Evolutionary conservation across 1,140 invertebrate genomes (phyloP).

Genomic region (Trachymyrmex cornetzi): DNA sequence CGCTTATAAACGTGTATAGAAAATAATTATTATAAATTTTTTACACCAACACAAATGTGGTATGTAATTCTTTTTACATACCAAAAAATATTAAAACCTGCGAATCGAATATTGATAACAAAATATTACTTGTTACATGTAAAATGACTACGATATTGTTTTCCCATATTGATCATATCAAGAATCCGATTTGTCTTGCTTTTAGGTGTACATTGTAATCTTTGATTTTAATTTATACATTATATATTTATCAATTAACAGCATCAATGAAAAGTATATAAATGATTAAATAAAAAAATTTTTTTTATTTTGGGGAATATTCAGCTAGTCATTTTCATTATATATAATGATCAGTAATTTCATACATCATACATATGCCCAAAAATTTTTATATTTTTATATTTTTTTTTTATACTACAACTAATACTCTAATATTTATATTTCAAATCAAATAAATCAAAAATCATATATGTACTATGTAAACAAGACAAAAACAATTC

Average conservation of each 20-base stretch:
- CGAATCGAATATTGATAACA: background rate
- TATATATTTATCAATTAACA: slow-evolving; percentile 2
- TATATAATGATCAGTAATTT: background rate
- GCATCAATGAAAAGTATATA: background rate
- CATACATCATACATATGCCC: background rate
- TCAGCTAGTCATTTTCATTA: background rate
- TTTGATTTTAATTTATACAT: background rate
- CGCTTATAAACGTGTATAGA: too few species aligned
- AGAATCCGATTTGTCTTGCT: background rate
- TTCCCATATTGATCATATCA: background rate
- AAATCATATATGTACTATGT: too few species aligned
- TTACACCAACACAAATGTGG: background rate
- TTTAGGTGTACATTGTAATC: background rate
- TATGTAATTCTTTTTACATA: background rate
- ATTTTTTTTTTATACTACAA: background rate
- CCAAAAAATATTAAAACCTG: slow-evolving; percentile 17
- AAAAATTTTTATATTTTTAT: background rate
- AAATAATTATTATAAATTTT: too few species aligned
- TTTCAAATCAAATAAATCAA: background rate
- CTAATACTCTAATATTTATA: background rate
- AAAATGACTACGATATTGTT: background rate
- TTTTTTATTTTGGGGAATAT: background rate
- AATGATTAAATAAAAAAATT: background rate
- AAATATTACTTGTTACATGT: slow-evolving; percentile 1
- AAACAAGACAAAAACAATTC: too few species aligned